phyloP scores from a whole-genome alignment of 2,888 invertebrate genomes.

The Trichogramma evanescens region DNA sequence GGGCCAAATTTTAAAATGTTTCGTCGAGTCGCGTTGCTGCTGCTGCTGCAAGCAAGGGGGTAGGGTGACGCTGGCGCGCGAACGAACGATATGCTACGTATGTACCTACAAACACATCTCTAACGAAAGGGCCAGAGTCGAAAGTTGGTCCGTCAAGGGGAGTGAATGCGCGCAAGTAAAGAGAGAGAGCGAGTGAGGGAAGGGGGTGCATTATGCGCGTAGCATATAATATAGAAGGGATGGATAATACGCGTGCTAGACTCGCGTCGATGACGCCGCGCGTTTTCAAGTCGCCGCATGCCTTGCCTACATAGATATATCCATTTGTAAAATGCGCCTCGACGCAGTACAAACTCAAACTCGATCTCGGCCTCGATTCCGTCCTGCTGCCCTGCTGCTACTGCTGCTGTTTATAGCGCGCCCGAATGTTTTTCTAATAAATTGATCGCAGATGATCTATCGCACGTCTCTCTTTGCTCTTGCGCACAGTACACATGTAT shows the following conservation, averaged over 20 bases:
- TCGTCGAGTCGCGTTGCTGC: slow-evolving; percentile 28
- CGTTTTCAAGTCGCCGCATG: too few relatives aligned
- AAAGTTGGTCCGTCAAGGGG: slow-evolving; percentile 11
- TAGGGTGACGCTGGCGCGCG: neutral
- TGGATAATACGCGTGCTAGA: slow-evolving; percentile 7
- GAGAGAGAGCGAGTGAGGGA: slow-evolving; percentile 1
- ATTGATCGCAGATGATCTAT: too few relatives aligned
- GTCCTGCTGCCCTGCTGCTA: too few relatives aligned
- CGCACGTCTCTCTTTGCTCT: too few relatives aligned
- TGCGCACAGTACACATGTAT: too few relatives aligned
- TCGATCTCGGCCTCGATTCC: too few relatives aligned
- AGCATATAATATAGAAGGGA: neutral
- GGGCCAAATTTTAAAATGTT: slow-evolving; percentile 43
- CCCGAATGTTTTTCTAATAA: too few relatives aligned
- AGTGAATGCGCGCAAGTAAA: slow-evolving; percentile 12
- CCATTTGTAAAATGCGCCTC: too few relatives aligned
- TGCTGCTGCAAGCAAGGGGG: slow-evolving; percentile 14
- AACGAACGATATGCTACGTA: neutral
- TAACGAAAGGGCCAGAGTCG: slow-evolving; percentile 11
- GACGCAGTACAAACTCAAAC: too few relatives aligned
- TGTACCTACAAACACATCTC: slow-evolving; percentile 4
- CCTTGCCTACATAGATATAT: too few relatives aligned
- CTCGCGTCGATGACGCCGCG: neutral
- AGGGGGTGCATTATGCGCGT: neutral
- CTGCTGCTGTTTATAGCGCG: too few relatives aligned